phyloP scores from a whole-genome alignment of 2,113 vertebrate species.

The Rana temporaria region DNA sequence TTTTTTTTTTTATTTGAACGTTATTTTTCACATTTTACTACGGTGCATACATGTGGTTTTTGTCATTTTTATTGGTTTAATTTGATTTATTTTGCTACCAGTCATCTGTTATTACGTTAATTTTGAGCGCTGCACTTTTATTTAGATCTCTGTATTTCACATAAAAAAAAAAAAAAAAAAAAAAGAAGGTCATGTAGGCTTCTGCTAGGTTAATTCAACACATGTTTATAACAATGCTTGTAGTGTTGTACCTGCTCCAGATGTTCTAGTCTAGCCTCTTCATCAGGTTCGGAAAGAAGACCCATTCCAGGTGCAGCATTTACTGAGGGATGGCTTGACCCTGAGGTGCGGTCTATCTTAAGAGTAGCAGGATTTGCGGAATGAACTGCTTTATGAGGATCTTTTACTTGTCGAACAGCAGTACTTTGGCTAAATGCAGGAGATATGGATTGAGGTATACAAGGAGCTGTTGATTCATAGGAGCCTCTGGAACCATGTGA shows the following conservation, averaged over 20 bases:
- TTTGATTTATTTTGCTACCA: too few species aligned
- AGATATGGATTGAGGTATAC: slow-evolving; percentile 44
- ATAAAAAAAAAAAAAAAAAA: too few species aligned
- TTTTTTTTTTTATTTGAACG: too few species aligned
- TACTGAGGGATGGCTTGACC: slow-evolving; percentile 68
- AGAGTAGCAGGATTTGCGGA: slow-evolving; percentile 59
- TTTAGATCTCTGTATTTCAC: too few species aligned
- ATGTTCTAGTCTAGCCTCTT: slow-evolving; percentile 96
- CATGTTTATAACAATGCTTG: background rate
- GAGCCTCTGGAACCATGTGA: slow-evolving; percentile 35
- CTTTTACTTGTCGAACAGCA: slow-evolving; percentile 28
- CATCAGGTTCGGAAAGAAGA: slow-evolving; percentile 84
- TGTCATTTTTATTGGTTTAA: too few species aligned
- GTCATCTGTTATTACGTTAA: too few species aligned
- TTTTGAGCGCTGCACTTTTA: too few species aligned
- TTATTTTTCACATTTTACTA: too few species aligned
- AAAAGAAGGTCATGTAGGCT: too few species aligned
- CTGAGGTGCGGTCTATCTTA: slow-evolving; percentile 67
- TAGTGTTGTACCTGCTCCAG: slow-evolving; percentile 87
- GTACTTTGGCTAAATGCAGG: slow-evolving; percentile 52
- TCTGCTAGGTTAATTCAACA: too few species aligned
- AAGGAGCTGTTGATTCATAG: slow-evolving; percentile 15
- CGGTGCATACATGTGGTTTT: too few species aligned
- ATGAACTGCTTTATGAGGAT: slow-evolving; percentile 45
- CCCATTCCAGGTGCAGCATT: slow-evolving; percentile 77